These are phyloP conservation scores for Hypanus sabinus DNA, from an alignment of 2,113 vertebrate species.

Conservation along the genomic window DNA sequence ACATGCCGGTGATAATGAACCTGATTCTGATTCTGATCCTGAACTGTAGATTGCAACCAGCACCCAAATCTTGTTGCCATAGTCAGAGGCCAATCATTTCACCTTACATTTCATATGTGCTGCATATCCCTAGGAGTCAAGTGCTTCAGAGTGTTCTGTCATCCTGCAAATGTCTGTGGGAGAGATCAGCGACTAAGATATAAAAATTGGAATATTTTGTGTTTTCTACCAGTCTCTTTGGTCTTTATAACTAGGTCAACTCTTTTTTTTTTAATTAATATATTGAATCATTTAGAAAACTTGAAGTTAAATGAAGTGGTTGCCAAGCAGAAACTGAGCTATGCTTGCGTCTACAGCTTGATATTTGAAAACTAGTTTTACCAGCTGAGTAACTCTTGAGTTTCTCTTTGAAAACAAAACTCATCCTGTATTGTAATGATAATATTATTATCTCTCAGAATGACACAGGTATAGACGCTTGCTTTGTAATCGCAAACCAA, in stretches of 20 bases:
- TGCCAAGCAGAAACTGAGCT: background rate
- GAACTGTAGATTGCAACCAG: background rate
- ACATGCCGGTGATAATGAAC: too few species aligned
- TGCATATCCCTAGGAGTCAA: background rate
- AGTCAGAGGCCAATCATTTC: background rate
- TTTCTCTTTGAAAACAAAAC: background rate
- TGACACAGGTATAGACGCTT: background rate
- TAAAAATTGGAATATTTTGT: background rate
- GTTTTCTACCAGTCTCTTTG: background rate
- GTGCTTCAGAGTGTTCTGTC: background rate
- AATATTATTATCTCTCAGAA: background rate
- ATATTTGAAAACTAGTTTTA: background rate
- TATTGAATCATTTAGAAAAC: background rate
- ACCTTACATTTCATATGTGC: background rate
- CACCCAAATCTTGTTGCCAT: background rate
- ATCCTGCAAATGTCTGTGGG: background rate
- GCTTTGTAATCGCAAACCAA: background rate
- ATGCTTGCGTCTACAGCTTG: background rate
- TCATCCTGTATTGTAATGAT: background rate
- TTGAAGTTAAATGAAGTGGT: background rate
- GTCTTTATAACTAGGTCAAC: background rate
- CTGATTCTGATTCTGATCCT: too few species aligned
- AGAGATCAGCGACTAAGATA: background rate
- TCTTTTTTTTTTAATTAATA: background rate
- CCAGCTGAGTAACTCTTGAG: slow-evolving; percentile 6